These are phyloP conservation scores for Lasioglossum morio DNA, from an alignment of 2,888 invertebrate species.

Conservation along the genomic window DNA sequence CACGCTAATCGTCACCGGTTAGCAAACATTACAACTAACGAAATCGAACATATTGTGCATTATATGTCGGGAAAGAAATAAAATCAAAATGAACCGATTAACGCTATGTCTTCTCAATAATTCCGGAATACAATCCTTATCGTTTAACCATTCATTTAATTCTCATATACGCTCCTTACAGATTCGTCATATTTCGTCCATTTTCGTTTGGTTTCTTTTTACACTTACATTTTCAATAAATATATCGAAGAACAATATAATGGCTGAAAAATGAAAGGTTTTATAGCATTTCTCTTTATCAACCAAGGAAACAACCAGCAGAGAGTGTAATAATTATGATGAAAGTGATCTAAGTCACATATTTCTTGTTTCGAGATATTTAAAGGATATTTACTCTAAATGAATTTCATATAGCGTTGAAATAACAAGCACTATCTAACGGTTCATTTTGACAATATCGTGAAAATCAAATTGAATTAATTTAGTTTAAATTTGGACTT, in stretches of 20 bases:
- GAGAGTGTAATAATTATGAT: too few relatives aligned
- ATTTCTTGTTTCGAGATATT: too few relatives aligned
- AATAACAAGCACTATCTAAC: too few relatives aligned
- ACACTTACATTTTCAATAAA: background rate
- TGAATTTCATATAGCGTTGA: too few relatives aligned
- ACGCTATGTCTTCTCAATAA: constrained; percentile 16
- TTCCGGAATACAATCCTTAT: background rate
- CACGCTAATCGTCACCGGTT: constrained; percentile 54
- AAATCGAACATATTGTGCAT: constrained; percentile 75
- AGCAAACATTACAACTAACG: constrained; percentile 63
- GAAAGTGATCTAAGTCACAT: too few relatives aligned
- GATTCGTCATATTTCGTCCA: background rate
- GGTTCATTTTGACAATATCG: too few relatives aligned
- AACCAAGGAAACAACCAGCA: background rate
- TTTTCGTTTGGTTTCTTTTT: background rate
- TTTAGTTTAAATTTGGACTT: too few relatives aligned
- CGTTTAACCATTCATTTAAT: background rate
- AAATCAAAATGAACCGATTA: constrained; percentile 78
- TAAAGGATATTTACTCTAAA: too few relatives aligned
- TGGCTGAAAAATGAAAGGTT: background rate
- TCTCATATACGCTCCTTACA: background rate
- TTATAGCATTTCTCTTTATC: background rate
- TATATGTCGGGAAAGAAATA: constrained; percentile 77
- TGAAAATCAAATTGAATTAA: too few relatives aligned
- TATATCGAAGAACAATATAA: background rate